phyloP scores from a whole-genome alignment of 2,113 vertebrate species.

The Numida meleagris region DNA sequence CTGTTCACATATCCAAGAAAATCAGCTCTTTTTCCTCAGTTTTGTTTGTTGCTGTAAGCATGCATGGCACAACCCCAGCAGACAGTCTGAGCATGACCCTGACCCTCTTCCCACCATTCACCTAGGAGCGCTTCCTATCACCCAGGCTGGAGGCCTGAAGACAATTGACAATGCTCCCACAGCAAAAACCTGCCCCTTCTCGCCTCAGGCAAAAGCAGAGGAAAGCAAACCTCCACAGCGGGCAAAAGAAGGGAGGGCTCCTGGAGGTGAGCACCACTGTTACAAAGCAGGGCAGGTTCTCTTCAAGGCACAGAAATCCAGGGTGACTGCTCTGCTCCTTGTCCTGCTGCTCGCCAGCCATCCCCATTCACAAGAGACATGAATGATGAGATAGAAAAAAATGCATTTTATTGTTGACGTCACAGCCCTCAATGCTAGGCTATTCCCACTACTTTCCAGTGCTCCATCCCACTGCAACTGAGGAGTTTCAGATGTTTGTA shows the following conservation, averaged over 20 bases:
- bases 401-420: neutral
- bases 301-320: neutral
- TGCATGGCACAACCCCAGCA: neutral
- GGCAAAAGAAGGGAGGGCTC: neutral
- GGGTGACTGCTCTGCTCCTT: neutral
- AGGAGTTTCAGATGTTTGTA: neutral
- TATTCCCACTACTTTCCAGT: neutral
- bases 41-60: neutral
- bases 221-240: neutral
- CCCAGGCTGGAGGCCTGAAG: neutral
- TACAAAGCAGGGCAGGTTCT: neutral
- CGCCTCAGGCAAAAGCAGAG: neutral
- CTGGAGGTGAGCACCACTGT: neutral
- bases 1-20: neutral
- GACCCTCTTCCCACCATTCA: neutral
- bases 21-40: neutral
- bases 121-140: neutral
- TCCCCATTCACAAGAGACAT: neutral
- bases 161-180: neutral
- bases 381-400: neutral
- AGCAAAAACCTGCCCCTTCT: neutral
- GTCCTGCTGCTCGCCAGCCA: neutral
- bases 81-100: neutral
- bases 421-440: neutral
- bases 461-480: neutral